Base-by-base conservation (phyloP, 2,797 vertebrate species). In the Epinephelus awoara region DNA sequence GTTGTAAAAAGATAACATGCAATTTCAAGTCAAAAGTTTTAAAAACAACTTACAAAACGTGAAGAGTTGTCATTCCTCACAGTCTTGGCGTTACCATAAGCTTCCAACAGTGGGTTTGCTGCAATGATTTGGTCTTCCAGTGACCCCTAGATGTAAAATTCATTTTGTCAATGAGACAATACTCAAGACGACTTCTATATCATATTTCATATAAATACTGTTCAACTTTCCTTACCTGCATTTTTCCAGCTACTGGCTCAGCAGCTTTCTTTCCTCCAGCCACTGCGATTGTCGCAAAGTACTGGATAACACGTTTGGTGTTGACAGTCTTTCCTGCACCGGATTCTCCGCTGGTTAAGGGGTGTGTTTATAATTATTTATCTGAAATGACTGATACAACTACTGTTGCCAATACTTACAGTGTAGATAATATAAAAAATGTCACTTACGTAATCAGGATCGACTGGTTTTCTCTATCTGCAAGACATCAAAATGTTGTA, bases 301-400 rank as follows among this genome's bases (percentile, higher is more conserved):
- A 97, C 92, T 97, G 96, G 89, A 98, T 97, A 89, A 98, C 97
- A 63, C 95, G 83, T 58, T 97, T 97, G 4, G 96, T 97, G 91
- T 97, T 98, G 82, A 98, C 96, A 15, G 96, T 98, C 94, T 98
- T 98, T 66, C 97, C 96, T 1, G 97, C 97, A 75, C 97, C 96
- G 0, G 96, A 97, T 93, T 98, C 97, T 94, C 97, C 96, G 0
- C 97, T 98, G 56, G 21, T 64, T 56, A 11, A 78, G 5, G 12
- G 7, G 27, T 49, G 47, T 52, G n/a, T 69, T 70, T 17, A 69
- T 55, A 59, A 47, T 47, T 44, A 29, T 57, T 42, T 47, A 47
- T 58, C 54, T 15, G 17, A 51, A 46, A 56, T 42, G 4, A 47
- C 27, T 11, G 0, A 44, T 17, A 46, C 6, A 23, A 15, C 14